Evolutionary conservation across 1,140 invertebrate species (phyloP).

Genomic region (Harlomillsia oculata): DNA sequence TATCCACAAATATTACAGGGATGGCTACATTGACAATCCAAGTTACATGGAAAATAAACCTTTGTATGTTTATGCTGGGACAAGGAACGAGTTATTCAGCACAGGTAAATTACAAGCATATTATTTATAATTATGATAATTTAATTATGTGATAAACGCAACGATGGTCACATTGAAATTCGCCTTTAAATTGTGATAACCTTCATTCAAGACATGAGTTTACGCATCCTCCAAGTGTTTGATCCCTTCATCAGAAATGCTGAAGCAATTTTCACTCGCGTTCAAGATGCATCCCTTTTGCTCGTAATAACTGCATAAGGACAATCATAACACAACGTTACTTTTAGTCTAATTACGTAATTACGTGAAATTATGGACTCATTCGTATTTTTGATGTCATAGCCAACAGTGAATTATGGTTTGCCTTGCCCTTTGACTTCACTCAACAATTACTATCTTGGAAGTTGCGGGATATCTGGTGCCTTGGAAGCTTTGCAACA

Average conservation of each 20-base stretch:
- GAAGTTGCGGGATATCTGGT: conserved; percentile 21
- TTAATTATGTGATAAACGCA: not conserved
- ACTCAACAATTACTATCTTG: conserved; percentile 6
- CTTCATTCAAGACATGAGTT: conserved; percentile 23
- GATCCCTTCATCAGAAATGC: conserved; percentile 17
- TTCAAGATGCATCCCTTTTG: conserved; percentile 17
- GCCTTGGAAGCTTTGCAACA: conserved; percentile 17
- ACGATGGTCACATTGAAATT: not conserved
- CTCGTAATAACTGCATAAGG: conserved; percentile 9
- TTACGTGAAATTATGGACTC: not conserved
- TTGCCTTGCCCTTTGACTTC: conserved; percentile 1
- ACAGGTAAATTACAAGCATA: not conserved
- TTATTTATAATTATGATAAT: not conserved
- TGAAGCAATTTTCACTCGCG: conserved; percentile 10
- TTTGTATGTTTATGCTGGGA: conserved; percentile 28
- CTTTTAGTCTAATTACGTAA: not conserved
- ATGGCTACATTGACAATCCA: conserved; percentile 27
- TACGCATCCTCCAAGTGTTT: conserved; percentile 22
- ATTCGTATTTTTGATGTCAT: not conserved
- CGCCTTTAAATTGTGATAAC: too few relatives aligned
- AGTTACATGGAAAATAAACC: conserved; percentile 4
- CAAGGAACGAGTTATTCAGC: conserved; percentile 16
- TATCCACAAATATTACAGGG: conserved; percentile 7
- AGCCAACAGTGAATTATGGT: conserved; percentile 15
- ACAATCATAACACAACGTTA: not conserved